phyloP scores from a whole-genome alignment of 2,113 vertebrate genomes.

The Aspidoscelis tigris region DNA sequence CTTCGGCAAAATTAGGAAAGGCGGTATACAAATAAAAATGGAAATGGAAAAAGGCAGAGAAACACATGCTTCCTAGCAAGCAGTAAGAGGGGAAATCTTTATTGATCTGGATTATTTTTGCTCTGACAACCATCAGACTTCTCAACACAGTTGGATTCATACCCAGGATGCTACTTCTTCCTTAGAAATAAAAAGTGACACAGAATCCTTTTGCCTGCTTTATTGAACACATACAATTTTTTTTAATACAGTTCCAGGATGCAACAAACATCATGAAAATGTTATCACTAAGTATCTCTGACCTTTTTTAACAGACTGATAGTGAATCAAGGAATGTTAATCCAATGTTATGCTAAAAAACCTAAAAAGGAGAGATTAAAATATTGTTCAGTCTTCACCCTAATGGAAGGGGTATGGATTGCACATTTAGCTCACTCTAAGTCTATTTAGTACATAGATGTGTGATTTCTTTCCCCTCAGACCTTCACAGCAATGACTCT shows the following conservation, averaged over 20 bases:
- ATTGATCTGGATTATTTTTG: not conserved
- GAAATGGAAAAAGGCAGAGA: not conserved
- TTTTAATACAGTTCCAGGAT: not conserved
- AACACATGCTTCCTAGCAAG: not conserved
- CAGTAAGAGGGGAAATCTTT: not conserved
- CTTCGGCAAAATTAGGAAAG: too few species aligned
- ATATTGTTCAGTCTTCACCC: not conserved
- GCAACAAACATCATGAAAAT: not conserved
- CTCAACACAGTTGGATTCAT: not conserved
- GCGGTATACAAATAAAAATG: too few species aligned
- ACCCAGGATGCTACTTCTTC: too few species aligned
- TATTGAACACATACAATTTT: constrained; percentile 43
- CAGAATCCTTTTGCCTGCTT: constrained; percentile 43
- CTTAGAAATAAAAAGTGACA: not conserved
- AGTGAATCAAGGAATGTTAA: not conserved
- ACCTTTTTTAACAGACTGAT: rapidly evolving
- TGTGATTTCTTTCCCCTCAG: not conserved
- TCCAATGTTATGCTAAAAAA: not conserved
- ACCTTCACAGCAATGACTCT: not conserved
- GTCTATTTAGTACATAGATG: not conserved
- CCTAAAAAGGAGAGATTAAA: not conserved
- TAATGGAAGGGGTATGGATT: not conserved
- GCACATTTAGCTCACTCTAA: not conserved
- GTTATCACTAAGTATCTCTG: not conserved
- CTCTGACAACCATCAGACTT: not conserved